Percentiles rank a stretch among this genome's conserved stretches.
phyloP scores from a whole-genome alignment of 2,888 invertebrate species.

The Heliothis peltigera region DNA sequence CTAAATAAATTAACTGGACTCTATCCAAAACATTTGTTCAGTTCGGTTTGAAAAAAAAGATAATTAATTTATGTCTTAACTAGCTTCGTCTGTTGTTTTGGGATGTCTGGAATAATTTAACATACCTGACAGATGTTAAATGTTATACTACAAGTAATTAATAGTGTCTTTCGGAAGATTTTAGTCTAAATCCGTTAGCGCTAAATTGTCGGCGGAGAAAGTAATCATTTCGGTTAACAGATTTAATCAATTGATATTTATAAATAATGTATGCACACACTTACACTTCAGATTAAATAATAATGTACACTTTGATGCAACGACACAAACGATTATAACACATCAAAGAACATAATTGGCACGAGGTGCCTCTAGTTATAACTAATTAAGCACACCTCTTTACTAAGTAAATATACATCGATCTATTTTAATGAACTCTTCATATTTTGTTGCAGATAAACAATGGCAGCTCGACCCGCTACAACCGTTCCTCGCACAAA shows the following conservation, averaged over 20 bases:
- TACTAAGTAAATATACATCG: no score
- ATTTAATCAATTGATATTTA: no score
- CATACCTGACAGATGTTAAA: background rate
- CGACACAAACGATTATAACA: no score
- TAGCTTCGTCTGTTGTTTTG: constrained; percentile 11
- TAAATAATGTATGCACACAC: no score
- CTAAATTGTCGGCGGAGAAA: background rate
- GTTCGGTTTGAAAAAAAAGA: constrained; percentile 43
- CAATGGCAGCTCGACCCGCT: constrained; percentile 76
- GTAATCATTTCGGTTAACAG: background rate
- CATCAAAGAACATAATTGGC: no score
- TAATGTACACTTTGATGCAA: no score
- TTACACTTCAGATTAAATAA: no score
- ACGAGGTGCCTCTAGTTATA: no score
- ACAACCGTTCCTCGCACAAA: constrained; percentile 81
- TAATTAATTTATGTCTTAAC: constrained; percentile 56
- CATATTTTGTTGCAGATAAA: constrained; percentile 59
- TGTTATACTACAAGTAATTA: background rate
- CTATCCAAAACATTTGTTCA: constrained; percentile 69
- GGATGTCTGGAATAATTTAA: background rate
- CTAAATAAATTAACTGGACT: constrained; percentile 88
- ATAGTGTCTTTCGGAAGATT: background rate
- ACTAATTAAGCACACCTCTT: no score
- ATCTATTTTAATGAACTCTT: background rate
- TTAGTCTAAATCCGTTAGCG: no score